These are phyloP conservation scores for Lepus timidus DNA, from an alignment of 2,113 vertebrate species.

Conservation along the genomic window DNA sequence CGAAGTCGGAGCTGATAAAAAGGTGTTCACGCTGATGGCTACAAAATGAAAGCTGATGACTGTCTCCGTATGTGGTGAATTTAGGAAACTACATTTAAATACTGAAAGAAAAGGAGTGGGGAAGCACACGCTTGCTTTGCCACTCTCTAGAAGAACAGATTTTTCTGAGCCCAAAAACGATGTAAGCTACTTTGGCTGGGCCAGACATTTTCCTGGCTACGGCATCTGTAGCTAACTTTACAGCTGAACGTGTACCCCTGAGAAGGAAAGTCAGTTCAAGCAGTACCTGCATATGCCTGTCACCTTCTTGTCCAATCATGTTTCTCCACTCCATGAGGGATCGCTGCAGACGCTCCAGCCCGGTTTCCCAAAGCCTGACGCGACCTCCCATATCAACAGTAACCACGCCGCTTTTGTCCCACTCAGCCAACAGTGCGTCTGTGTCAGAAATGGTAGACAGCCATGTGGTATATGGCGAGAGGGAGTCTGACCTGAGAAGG, in stretches of 20 bases:
- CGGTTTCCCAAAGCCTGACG: slow-evolving; percentile 96
- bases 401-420: slow-evolving; percentile 91
- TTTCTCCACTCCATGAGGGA: slow-evolving; percentile 97
- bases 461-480: slow-evolving; percentile 96
- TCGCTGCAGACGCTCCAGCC: slow-evolving; percentile 92
- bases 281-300: slow-evolving; percentile 93
- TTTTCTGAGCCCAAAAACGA: not conserved
- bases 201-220: not conserved
- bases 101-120: not conserved
- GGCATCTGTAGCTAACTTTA: not conserved
- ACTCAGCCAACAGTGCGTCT: slow-evolving; percentile 91
- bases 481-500: slow-evolving; percentile 87
- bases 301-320: slow-evolving; percentile 95
- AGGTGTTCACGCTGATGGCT: not conserved
- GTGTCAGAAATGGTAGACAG: slow-evolving; percentile 94
- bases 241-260: not conserved
- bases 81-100: not conserved
- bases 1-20: not conserved
- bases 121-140: not conserved
- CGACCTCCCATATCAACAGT: slow-evolving; percentile 95
- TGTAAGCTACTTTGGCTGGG: not conserved
- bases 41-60: not conserved
- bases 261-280: not conserved
- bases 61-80: not conserved
- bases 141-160: not conserved